Percentiles rank a stretch among this genome's conserved stretches.
Evolutionary conservation across 2,888 invertebrate species (phyloP).

Genomic region (Limnephilus rhombicus): DNA sequence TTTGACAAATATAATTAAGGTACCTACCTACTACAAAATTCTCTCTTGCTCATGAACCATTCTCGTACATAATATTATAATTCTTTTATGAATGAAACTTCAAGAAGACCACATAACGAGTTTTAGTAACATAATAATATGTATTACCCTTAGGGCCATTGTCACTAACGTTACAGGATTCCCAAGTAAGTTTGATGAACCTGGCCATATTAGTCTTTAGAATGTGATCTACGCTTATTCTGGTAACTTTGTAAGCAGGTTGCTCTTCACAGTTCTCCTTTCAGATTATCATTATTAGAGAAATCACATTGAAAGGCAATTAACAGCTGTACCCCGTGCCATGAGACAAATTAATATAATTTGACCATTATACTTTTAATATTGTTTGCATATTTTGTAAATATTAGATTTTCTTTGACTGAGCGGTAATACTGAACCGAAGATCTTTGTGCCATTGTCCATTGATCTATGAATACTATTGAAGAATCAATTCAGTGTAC

Average conservation of each 20-base stretch:
- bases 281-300: background rate
- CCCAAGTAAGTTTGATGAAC: background rate
- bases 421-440: constrained; percentile 9
- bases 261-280: background rate
- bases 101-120: background rate
- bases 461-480: background rate
- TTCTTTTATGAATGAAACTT: background rate
- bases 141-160: background rate
- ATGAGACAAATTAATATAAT: background rate
- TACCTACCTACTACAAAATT: constrained; percentile 4
- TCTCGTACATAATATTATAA: background rate
- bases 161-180: background rate
- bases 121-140: background rate
- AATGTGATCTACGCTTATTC: background rate
- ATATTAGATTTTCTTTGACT: constrained; percentile 40
- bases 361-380: background rate
- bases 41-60: background rate
- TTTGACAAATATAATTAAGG: constrained; percentile 46
- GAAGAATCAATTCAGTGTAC: constrained; percentile 18
- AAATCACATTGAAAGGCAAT: background rate
- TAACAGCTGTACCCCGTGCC: constrained; percentile 10
- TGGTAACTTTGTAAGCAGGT: background rate
- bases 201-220: background rate
- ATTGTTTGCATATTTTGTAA: constrained; percentile 20
- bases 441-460: constrained; percentile 39